Evolutionary conservation across 2,113 vertebrate species (phyloP).

Genomic region (Halcyon malimbica): DNA sequence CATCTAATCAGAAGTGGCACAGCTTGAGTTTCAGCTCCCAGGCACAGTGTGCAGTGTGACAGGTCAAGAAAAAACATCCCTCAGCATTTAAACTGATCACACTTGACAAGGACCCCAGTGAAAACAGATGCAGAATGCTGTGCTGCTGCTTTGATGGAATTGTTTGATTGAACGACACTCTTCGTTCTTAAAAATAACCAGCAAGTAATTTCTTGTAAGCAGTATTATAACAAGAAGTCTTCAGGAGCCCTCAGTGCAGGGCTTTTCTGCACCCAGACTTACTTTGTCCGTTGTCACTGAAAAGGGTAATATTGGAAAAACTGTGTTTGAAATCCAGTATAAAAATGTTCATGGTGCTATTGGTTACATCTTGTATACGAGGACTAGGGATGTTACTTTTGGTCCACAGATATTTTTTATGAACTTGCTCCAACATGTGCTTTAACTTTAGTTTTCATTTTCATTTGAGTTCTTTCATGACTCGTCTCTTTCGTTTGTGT

Average conservation of each 20-base stretch:
- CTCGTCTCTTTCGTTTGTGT: not conserved
- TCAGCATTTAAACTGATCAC: not conserved
- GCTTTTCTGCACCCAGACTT: not conserved
- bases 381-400: not conserved
- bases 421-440: rapidly evolving
- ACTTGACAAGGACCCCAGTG: slow-evolving; percentile 17
- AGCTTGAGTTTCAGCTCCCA: not conserved
- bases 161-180: slow-evolving; percentile 2
- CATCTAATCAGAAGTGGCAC: slow-evolving; percentile 28
- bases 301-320: not conserved
- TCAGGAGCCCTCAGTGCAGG: not conserved
- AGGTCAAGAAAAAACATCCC: not conserved
- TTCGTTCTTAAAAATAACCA: not conserved
- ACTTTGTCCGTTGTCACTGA: not conserved
- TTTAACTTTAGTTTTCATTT: not conserved
- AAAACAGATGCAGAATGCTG: not conserved
- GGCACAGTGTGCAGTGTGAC: not conserved
- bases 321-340: not conserved
- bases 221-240: not conserved
- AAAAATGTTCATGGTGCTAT: not conserved
- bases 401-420: not conserved
- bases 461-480: not conserved
- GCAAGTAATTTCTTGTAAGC: not conserved
- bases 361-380: not conserved
- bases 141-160: not conserved